Percentiles rank a stretch among this genome's conserved stretches.
Evolutionary conservation across 2,797 vertebrate genomes (phyloP).

Genomic region (Lindbergichthys nudifrons): DNA sequence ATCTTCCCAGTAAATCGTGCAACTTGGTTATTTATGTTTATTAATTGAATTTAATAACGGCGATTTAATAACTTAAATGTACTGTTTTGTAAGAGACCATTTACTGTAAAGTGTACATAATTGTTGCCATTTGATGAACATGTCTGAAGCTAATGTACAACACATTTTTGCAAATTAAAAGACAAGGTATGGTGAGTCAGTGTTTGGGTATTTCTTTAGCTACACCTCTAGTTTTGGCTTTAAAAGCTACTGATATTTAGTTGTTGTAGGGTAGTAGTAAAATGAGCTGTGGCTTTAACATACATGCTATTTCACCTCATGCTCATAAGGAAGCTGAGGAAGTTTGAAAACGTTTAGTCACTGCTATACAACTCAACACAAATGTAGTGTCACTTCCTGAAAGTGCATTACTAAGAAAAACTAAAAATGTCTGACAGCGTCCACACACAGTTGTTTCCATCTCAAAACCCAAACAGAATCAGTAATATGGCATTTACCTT

Average conservation of each 20-base stretch:
- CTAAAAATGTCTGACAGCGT: not conserved
- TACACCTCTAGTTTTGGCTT: not conserved
- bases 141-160: slow-evolving; percentile 16
- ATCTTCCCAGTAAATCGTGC: not conserved
- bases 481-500: not conserved
- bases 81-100: not conserved
- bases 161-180: slow-evolving; percentile 20
- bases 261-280: too few species aligned
- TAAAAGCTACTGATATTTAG: not conserved
- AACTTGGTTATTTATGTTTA: not conserved
- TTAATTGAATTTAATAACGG: not conserved
- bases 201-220: slow-evolving; percentile 11
- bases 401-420: not conserved
- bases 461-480: slow-evolving; percentile 1
- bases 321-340: not conserved
- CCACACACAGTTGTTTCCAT: not conserved
- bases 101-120: not conserved
- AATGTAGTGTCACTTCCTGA: slow-evolving; percentile 5
- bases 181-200: slow-evolving; percentile 4
- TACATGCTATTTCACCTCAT: not conserved
- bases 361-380: not conserved
- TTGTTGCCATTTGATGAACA: not conserved
- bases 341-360: not conserved
- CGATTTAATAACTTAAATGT: not conserved
- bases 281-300: not conserved